phyloP scores from a whole-genome alignment of 35 echinoderm and acorn worm genomes.

The Chiridota heheva region DNA sequence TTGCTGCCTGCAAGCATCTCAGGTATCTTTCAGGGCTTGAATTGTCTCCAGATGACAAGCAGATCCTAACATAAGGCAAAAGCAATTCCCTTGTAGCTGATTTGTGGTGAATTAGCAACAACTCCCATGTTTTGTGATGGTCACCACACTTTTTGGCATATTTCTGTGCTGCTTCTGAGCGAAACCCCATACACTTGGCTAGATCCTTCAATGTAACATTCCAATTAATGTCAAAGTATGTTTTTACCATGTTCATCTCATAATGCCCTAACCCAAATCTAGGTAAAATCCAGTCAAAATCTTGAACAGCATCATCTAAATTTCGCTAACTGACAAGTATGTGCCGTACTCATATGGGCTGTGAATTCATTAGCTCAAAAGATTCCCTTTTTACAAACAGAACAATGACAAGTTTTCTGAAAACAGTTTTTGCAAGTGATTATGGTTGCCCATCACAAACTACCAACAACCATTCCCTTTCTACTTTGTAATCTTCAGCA shows the following conservation, averaged over 20 bases:
- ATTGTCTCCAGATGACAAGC: not conserved
- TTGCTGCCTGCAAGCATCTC: not conserved
- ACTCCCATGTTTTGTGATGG: conserved; percentile 41
- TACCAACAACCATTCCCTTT: not conserved
- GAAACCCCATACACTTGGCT: conserved; percentile 30
- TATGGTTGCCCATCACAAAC: conserved; percentile 38
- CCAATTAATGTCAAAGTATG: conserved; percentile 25
- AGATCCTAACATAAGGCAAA: conserved; percentile 12
- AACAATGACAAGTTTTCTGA: conserved; percentile 10
- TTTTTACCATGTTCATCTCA: conserved; percentile 21
- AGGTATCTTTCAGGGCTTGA: not conserved
- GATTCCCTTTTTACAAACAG: not conserved
- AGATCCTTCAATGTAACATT: conserved; percentile 18
- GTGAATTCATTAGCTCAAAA: not conserved
- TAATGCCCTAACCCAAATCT: conserved; percentile 3
- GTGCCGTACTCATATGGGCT: not conserved
- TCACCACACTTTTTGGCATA: conserved; percentile 20
- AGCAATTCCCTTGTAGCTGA: conserved; percentile 13
- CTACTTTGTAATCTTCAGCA: too few relatives aligned
- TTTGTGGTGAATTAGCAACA: not conserved
- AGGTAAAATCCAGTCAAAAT: conserved; percentile 37
- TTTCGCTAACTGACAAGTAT: not conserved
- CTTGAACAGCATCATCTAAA: not conserved
- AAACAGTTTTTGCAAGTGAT: not conserved
- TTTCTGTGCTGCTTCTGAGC: conserved; percentile 9